Base-by-base conservation (phyloP, 1,140 invertebrate genomes). In the Chironomus striatipennis region DNA sequence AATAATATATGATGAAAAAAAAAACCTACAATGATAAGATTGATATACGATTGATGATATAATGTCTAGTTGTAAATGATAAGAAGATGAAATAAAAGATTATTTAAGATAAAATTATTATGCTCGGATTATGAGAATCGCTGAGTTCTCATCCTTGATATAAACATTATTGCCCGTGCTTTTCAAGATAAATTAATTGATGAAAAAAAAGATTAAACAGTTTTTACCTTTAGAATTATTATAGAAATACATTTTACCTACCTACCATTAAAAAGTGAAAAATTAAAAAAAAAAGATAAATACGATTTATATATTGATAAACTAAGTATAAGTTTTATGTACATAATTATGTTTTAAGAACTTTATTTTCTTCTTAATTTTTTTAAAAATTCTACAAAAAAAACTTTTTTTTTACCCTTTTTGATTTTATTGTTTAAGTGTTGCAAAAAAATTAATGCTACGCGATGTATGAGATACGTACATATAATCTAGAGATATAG, bases 151-250 rank as follows among this genome's bases (percentile, higher is more conserved):
- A 47, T 47, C 8, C 15, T 10, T 47, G 43, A 57, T 57, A 57
- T 34, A 34, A 34, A 34, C 24, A 34, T 34, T 34, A 34, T 34
- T 34, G 24, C 24, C 24, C 24, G 24, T 57, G 47, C 47, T 57
- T 57, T 57, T 57, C 47, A 57, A 15, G 47, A 57, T 57, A n/a
- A 57, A 57, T 57, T n/a, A 12, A n/a, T 57, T 57, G 12, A 57
- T 5, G 47, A n/a, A 34, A 34, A 34, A 34, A 34, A 34, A 5
- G 12, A 57, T 57, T 57, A 57, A 15, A 57, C 47, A 12, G 47
- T 57, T 57, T 47, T 57, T 57, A 57, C 47, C 47, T 57, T 57
- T 57, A 57, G 47, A 57, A 57, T 57, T 57, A n/a, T 57, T n/a
- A 57, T 57, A n/a, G 47, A 57, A n/a, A n/a, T 57, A 57, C 4